Percentiles rank a stretch among this genome's conserved stretches.
These are phyloP conservation scores for Stercorarius parasiticus DNA, from an alignment of 2,113 vertebrate species.

Conservation along the genomic window DNA sequence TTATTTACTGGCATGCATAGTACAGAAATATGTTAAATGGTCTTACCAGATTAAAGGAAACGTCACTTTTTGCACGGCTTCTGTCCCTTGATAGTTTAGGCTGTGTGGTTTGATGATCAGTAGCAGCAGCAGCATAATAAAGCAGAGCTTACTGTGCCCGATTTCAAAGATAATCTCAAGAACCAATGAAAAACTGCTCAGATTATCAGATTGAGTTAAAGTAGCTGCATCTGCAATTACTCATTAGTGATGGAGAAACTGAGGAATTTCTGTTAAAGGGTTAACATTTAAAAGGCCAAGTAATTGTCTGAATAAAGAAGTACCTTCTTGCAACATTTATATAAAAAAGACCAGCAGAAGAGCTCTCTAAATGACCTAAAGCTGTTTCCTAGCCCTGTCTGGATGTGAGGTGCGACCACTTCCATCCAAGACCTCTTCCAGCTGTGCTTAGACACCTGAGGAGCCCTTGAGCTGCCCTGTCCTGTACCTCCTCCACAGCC, in stretches of 20 bases:
- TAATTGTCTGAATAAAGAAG: not conserved
- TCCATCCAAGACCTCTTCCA: not conserved
- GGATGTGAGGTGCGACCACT: not conserved
- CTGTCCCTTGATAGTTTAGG: not conserved
- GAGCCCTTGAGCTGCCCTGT: not conserved
- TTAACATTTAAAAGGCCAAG: not conserved
- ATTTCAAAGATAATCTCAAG: conserved; percentile 55
- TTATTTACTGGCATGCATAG: not conserved
- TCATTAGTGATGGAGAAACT: not conserved
- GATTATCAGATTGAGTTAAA: conserved; percentile 53
- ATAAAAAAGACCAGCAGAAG: not conserved
- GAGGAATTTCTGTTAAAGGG: conserved; percentile 15
- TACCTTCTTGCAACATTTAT: not conserved
- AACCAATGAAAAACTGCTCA: conserved; percentile 48
- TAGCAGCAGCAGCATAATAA: conserved; percentile 31
- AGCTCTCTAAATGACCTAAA: not conserved
- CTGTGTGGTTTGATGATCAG: conserved; percentile 19
- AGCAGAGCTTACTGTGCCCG: not conserved
- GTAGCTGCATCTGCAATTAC: conserved; percentile 37
- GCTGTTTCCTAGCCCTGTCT: not conserved
- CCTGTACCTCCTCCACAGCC: not conserved
- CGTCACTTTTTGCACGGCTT: not conserved
- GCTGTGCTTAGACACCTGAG: not conserved
- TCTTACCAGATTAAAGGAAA: conserved; percentile 48
- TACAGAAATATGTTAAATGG: not conserved